Percentiles rank a stretch among this genome's conserved stretches.
These are phyloP conservation scores for Harpegnathos saltator DNA, from an alignment of 1,140 invertebrate genomes.

Conservation along the genomic window DNA sequence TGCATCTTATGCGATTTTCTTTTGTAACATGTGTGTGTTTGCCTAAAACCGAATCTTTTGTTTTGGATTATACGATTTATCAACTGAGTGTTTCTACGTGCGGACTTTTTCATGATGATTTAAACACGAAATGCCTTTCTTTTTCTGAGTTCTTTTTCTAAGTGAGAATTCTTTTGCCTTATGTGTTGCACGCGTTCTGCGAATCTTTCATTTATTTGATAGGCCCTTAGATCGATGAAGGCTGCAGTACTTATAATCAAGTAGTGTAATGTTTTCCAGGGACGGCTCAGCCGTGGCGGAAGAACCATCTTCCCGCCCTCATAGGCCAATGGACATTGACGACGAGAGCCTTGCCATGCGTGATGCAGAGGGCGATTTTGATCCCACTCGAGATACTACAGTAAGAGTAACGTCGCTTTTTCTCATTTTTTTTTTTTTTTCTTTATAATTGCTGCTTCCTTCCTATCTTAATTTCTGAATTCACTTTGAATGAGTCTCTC, in stretches of 20 bases:
- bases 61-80: constrained; percentile 3
- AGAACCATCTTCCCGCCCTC: constrained; percentile 82
- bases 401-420: constrained; percentile 80
- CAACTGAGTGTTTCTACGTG: not conserved
- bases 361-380: constrained; percentile 82
- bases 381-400: constrained; percentile 83
- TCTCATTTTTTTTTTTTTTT: constrained; percentile 42
- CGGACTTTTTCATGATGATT: constrained; percentile 18
- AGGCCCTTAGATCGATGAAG: constrained; percentile 42
- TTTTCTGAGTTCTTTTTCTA: too few relatives aligned
- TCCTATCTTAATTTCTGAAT: constrained; percentile 46
- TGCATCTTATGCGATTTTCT: constrained; percentile 23
- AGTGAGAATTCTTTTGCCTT: constrained; percentile 17
- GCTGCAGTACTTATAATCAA: constrained; percentile 84
- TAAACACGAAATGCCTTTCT: constrained; percentile 18
- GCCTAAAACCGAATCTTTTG: not conserved
- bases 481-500: constrained; percentile 38
- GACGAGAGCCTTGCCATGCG: constrained; percentile 83
- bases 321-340: constrained; percentile 85
- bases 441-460: constrained; percentile 32
- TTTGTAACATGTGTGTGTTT: not conserved
- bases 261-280: constrained; percentile 85
- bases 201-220: constrained; percentile 55
- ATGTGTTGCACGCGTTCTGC: constrained; percentile 56
- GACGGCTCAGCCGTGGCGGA: constrained; percentile 83